Percentiles rank a stretch among this genome's conserved stretches.
phyloP scores from a whole-genome alignment of 2,113 vertebrate genomes.

The Morone saxatilis region DNA sequence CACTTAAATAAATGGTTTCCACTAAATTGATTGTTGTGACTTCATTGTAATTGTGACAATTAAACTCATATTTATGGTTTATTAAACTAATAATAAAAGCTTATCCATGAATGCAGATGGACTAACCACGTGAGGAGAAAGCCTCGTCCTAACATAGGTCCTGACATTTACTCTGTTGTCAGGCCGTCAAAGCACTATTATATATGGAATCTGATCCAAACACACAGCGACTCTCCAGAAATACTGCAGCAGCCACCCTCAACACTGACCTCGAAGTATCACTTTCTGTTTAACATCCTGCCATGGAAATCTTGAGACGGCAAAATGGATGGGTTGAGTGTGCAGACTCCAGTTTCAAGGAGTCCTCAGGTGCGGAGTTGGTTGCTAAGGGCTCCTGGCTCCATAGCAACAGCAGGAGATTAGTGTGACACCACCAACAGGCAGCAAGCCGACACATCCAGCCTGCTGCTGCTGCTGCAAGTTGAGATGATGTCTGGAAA shows the following conservation, averaged over 20 bases:
- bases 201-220: constrained; percentile 27
- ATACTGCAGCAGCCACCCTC: not conserved
- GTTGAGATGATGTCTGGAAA: constrained; percentile 63
- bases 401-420: constrained; percentile 60
- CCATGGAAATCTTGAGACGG: constrained; percentile 19
- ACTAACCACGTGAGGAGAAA: not conserved
- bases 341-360: constrained; percentile 71
- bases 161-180: not conserved
- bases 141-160: not conserved
- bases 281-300: constrained; percentile 30
- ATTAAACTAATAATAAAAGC: not conserved
- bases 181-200: not conserved
- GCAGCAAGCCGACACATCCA: constrained; percentile 11
- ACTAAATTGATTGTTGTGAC: not conserved
- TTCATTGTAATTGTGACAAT: not conserved
- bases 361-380: constrained; percentile 48
- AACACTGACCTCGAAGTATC: constrained; percentile 37
- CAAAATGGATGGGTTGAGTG: not conserved
- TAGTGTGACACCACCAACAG: constrained; percentile 15
- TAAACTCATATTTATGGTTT: not conserved
- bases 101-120: not conserved
- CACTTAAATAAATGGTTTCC: constrained; percentile 47
- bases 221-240: constrained; percentile 12
- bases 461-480: not conserved
- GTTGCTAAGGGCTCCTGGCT: constrained; percentile 68